Percentiles rank a stretch among this genome's conserved stretches.
phyloP scores from a whole-genome alignment of 2,888 invertebrate genomes.

The Pherbina coryleti region DNA sequence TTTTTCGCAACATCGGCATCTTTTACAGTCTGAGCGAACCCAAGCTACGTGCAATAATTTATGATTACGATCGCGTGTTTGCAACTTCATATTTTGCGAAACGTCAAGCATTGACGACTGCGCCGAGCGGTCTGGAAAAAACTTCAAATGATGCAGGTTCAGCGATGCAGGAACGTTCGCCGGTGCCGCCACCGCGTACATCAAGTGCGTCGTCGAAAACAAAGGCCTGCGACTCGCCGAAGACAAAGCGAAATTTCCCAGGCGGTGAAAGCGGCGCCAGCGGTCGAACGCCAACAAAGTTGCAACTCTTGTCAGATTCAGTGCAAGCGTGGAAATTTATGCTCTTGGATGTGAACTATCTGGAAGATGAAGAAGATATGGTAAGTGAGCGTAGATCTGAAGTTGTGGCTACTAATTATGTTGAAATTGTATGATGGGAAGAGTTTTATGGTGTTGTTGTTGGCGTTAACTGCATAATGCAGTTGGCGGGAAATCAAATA shows the following conservation, averaged over 20 bases:
- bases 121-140: conserved; percentile 45
- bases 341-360: conserved; percentile 63
- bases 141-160: conserved; percentile 43
- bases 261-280: conserved; percentile 38
- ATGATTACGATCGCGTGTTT: conserved; percentile 64
- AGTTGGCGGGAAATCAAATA: background rate
- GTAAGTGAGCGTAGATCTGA: conserved; percentile 55
- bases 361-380: conserved; percentile 70
- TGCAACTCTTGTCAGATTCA: conserved; percentile 55
- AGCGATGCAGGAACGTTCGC: conserved; percentile 44
- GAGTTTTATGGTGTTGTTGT: background rate
- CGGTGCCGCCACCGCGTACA: conserved; percentile 50
- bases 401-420: background rate
- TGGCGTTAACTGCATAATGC: background rate
- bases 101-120: conserved; percentile 8
- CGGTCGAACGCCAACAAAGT: conserved; percentile 41
- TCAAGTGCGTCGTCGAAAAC: conserved; percentile 31
- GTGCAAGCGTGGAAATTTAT: conserved; percentile 68
- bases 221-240: background rate
- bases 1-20: conserved; percentile 65
- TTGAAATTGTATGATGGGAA: background rate
- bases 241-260: background rate
- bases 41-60: conserved; percentile 65
- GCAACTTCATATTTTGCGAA: conserved; percentile 57
- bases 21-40: conserved; percentile 63